A percentile compares a stretch with the other conserved stretches of the same genome.
Conservation (phyloP, 2,113 vertebrate genomes). For the Anhinga rufa region DNA sequence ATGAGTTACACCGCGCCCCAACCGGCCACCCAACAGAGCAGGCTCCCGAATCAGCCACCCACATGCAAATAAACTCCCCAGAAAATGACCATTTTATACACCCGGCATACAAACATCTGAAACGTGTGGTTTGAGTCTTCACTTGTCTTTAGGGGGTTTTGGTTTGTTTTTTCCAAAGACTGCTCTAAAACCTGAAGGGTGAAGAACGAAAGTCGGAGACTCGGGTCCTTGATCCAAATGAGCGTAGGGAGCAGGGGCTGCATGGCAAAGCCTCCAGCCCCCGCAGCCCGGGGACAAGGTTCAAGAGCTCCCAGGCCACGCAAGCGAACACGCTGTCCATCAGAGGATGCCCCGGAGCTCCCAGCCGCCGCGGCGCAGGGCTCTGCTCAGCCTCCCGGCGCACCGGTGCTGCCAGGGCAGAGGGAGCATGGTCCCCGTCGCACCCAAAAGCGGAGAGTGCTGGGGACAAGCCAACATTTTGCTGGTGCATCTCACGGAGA, state of each 20-base stretch:
- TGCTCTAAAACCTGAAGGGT: neutral
- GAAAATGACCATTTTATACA: neutral
- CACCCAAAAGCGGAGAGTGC: neutral
- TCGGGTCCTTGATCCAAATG: neutral
- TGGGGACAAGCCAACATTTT: neutral
- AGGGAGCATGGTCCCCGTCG: accelerated
- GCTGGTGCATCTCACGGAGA: neutral
- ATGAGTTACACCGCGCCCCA: neutral
- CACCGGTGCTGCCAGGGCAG: neutral
- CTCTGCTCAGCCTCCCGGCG: neutral
- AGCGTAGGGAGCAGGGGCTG: neutral
- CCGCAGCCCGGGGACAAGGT: neutral
- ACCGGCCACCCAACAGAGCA: neutral
- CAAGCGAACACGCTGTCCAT: accelerated
- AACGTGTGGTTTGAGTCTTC: neutral
- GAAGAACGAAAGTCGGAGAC: neutral
- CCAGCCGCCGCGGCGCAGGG: accelerated
- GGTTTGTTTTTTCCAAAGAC: neutral
- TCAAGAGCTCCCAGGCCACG: neutral
- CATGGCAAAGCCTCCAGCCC: neutral
- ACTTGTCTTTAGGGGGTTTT: neutral
- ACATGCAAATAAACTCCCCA: neutral
- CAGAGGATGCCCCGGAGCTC: neutral
- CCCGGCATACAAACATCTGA: neutral
- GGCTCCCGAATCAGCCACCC: neutral